phyloP scores from a whole-genome alignment of 2,113 vertebrate species.

The Morone chrysops region DNA sequence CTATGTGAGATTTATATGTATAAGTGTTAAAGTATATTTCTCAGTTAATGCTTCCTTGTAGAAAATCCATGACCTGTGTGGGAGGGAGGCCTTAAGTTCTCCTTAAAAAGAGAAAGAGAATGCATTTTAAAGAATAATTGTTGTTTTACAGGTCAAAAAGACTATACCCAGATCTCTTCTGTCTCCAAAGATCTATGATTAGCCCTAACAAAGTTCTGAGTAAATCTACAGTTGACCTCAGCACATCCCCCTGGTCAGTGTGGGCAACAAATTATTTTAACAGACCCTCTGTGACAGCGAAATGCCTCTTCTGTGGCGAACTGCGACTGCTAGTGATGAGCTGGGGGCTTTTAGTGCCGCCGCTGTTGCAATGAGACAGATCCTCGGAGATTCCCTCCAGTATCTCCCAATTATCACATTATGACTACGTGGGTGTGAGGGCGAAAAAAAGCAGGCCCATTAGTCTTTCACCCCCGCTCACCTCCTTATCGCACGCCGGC shows the following conservation, averaged over 20 bases:
- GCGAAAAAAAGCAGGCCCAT: constrained; percentile 84
- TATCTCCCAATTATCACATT: constrained; percentile 89
- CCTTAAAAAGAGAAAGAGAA: background rate
- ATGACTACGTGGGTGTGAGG: constrained; percentile 87
- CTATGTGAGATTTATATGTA: background rate
- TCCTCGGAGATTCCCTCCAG: constrained; percentile 85
- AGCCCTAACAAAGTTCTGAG: background rate
- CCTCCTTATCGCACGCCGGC: constrained; percentile 78
- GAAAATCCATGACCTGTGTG: background rate
- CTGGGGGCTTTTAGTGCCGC: constrained; percentile 70
- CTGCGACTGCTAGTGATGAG: constrained; percentile 60
- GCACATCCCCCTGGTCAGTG: constrained; percentile 28
- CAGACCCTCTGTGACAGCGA: constrained; percentile 51
- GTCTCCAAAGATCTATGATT: background rate
- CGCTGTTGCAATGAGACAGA: constrained; percentile 66
- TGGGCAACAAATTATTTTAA: constrained; percentile 61
- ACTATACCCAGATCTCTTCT: background rate
- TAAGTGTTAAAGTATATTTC: background rate
- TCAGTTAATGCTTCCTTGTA: background rate
- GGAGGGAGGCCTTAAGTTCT: background rate
- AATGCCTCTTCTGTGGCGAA: constrained; percentile 63
- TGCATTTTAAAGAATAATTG: background rate
- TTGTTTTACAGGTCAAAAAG: background rate
- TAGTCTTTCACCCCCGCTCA: constrained; percentile 87
- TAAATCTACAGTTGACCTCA: background rate